phyloP scores from a whole-genome alignment of 2,888 invertebrate species.

The Calliopum simillimum region DNA sequence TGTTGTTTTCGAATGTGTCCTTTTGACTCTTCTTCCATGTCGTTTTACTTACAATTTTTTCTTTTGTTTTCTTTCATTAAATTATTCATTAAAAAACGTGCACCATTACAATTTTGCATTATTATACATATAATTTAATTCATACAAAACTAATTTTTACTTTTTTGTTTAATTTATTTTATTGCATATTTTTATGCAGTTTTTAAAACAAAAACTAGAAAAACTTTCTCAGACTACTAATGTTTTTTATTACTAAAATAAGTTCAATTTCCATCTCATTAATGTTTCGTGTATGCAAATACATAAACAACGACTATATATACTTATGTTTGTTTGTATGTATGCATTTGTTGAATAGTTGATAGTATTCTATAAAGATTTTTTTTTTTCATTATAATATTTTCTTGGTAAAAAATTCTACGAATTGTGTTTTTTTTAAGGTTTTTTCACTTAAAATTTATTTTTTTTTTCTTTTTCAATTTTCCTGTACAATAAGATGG shows the following conservation, averaged over 20 bases:
- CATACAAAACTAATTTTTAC: slow-evolving; percentile 22
- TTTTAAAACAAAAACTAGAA: slow-evolving; percentile 22
- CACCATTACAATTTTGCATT: slow-evolving; percentile 9
- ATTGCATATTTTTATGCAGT: slow-evolving; percentile 9
- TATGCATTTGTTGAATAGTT: slow-evolving; percentile 41
- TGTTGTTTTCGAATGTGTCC: too few species aligned
- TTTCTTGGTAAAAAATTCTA: slow-evolving; percentile 27
- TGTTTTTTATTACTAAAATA: slow-evolving; percentile 42
- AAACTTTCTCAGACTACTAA: slow-evolving; percentile 27
- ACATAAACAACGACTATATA: neutral
- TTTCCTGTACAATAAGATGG: slow-evolving; percentile 31
- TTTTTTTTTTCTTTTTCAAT: slow-evolving; percentile 35
- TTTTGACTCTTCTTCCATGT: too few species aligned
- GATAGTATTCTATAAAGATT: slow-evolving; percentile 35
- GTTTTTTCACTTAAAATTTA: slow-evolving; percentile 23
- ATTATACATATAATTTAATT: neutral
- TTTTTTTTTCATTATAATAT: slow-evolving; percentile 19
- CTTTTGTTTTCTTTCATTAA: neutral
- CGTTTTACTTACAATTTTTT: neutral
- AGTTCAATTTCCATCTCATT: slow-evolving; percentile 40
- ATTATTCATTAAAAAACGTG: slow-evolving; percentile 17
- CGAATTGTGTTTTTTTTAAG: slow-evolving; percentile 20
- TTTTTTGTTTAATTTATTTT: neutral
- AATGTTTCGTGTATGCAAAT: slow-evolving; percentile 25
- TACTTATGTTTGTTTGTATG: slow-evolving; percentile 26